These are phyloP conservation scores for Oedothorax gibbosus DNA, from an alignment of 1,140 invertebrate species.

Conservation along the genomic window DNA sequence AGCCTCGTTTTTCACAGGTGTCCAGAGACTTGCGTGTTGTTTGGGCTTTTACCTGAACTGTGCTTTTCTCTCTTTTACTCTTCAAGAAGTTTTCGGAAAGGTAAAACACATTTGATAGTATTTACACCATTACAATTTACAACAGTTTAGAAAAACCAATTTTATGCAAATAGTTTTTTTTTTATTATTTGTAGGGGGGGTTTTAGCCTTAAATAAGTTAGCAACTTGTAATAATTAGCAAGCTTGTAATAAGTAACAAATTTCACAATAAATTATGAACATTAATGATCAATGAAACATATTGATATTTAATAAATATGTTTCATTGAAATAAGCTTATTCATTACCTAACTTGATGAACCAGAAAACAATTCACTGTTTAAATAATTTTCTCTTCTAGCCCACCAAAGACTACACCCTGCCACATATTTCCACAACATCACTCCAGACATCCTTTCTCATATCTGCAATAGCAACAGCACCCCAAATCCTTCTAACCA, in stretches of 20 bases:
- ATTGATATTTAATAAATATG: too few relatives aligned
- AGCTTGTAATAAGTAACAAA: too few relatives aligned
- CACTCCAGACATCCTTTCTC: constrained; percentile 4
- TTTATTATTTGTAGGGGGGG: too few relatives aligned
- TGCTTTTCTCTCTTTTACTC: constrained; percentile 2
- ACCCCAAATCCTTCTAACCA: constrained; percentile 18
- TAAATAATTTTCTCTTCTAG: background rate
- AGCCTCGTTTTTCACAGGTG: constrained; percentile 23
- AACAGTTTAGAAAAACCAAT: too few relatives aligned
- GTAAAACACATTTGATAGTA: background rate
- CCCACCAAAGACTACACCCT: background rate
- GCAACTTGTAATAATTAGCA: too few relatives aligned
- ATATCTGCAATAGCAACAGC: constrained; percentile 15
- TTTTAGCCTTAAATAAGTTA: too few relatives aligned
- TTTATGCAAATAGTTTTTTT: too few relatives aligned
- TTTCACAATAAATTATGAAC: too few relatives aligned
- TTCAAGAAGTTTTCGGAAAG: background rate
- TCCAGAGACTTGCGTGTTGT: constrained; percentile 48
- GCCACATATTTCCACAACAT: constrained; percentile 6
- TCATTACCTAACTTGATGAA: background rate
- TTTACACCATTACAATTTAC: too few relatives aligned
- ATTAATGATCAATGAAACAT: too few relatives aligned
- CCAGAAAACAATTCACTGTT: background rate
- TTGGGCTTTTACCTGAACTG: constrained; percentile 26
- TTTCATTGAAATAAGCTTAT: background rate